Conservation (phyloP, 2,888 invertebrate species). For the Podotricha telesiphe region DNA sequence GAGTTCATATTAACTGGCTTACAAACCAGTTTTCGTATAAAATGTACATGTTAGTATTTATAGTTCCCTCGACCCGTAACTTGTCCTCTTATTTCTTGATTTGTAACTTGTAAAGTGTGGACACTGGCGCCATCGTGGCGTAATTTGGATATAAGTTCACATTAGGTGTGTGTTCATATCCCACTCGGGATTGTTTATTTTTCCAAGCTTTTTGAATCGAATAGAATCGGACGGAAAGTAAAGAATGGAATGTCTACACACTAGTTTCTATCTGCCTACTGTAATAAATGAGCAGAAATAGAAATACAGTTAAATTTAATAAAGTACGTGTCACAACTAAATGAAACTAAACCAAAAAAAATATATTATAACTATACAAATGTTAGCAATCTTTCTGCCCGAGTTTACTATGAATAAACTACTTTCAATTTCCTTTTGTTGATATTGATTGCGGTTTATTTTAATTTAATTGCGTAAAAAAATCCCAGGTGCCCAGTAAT, state of each 20-base stretch:
- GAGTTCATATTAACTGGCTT: background rate
- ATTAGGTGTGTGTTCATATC: background rate
- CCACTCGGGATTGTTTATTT: too few relatives aligned
- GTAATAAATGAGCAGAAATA: too few relatives aligned
- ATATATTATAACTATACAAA: background rate
- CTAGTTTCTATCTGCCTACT: too few relatives aligned
- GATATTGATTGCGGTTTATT: conserved; percentile 15
- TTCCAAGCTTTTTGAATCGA: too few relatives aligned
- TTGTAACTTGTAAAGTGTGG: background rate
- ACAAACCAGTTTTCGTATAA: conserved; percentile 7
- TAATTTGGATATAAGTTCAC: background rate
- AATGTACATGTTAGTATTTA: background rate
- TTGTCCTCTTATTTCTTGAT: background rate
- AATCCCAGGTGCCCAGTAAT: too few relatives aligned
- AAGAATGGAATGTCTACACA: too few relatives aligned
- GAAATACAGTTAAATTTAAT: too few relatives aligned
- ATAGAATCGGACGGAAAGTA: too few relatives aligned
- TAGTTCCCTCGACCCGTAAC: background rate
- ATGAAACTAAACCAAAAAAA: background rate
- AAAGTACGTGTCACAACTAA: background rate
- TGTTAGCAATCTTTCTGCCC: background rate
- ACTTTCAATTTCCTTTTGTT: conserved; percentile 10
- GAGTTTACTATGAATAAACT: background rate
- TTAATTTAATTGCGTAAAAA: conserved; percentile 12
- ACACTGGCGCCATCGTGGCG: background rate